A percentile compares a stretch with the other conserved stretches of the same genome.
These are phyloP conservation scores for Atractosteus spatula DNA, from an alignment of 2,113 vertebrate genomes.

Conservation along the genomic window DNA sequence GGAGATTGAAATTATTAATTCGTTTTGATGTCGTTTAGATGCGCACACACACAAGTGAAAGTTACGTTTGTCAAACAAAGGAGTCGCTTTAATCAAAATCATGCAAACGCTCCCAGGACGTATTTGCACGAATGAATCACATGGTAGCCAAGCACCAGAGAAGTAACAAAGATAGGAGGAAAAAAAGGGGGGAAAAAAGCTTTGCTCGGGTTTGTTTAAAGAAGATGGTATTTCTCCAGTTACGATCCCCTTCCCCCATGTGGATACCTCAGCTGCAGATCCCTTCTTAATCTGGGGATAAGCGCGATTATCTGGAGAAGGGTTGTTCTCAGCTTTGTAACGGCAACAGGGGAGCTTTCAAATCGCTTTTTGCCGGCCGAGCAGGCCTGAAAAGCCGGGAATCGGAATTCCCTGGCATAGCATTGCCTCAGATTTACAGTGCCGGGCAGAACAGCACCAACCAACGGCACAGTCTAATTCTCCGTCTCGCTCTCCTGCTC, in stretches of 20 bases:
- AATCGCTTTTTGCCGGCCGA: conserved; percentile 72
- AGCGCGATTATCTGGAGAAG: conserved; percentile 78
- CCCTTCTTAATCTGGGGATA: conserved; percentile 89
- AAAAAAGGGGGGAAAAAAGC: not conserved
- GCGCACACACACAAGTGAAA: not conserved
- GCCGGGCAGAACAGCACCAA: conserved; percentile 30
- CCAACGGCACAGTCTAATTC: not conserved
- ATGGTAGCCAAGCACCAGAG: not conserved
- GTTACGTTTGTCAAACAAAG: not conserved
- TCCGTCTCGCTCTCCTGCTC: not conserved
- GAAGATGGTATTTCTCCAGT: conserved; percentile 51
- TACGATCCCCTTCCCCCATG: conserved; percentile 55
- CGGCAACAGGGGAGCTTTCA: conserved; percentile 81
- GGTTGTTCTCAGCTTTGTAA: conserved; percentile 84
- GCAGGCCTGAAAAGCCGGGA: conserved; percentile 69
- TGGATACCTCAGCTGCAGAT: conserved; percentile 78
- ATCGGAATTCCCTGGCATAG: conserved; percentile 62
- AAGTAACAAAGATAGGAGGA: conserved; percentile 2
- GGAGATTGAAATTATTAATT: not conserved
- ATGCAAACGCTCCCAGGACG: not conserved
- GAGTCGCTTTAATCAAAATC: not conserved
- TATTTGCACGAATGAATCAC: not conserved
- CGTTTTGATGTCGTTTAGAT: not conserved
- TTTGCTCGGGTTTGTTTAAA: conserved; percentile 55
- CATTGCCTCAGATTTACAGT: conserved; percentile 29